Evolutionary conservation across 2,888 invertebrate species (phyloP).

Genomic region (Heliothis peltigera): DNA sequence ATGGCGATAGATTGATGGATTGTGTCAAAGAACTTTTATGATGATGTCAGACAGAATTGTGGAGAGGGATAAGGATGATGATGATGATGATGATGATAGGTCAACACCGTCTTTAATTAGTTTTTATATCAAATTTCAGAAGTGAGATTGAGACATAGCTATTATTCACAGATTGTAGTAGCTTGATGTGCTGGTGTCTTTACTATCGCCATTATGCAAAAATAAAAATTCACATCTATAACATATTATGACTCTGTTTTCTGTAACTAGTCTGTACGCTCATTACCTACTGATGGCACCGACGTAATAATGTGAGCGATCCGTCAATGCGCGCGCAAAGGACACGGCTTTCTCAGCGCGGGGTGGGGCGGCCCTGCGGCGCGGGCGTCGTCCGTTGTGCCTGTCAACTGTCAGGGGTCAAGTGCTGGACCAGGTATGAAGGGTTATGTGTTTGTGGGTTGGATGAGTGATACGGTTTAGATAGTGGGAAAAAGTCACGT

Average conservation of each 20-base stretch:
- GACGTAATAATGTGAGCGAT: slow-evolving; percentile 82
- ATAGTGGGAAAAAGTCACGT: neutral
- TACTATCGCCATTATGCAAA: too few species aligned
- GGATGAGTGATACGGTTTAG: slow-evolving; percentile 36
- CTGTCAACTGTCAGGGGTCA: slow-evolving; percentile 69
- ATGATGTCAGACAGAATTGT: too few species aligned
- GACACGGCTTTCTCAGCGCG: slow-evolving; percentile 84
- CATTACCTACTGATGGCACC: slow-evolving; percentile 79
- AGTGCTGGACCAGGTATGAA: slow-evolving; percentile 51
- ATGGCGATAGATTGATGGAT: too few species aligned
- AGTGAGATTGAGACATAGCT: too few species aligned
- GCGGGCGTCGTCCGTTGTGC: slow-evolving; percentile 70
- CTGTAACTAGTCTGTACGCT: slow-evolving; percentile 65
- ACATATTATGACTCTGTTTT: slow-evolving; percentile 22
- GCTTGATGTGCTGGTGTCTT: too few species aligned
- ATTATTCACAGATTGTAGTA: too few species aligned
- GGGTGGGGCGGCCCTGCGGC: slow-evolving; percentile 53
- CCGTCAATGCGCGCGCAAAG: slow-evolving; percentile 81
- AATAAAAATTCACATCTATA: slow-evolving; percentile 5
- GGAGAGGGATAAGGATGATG: too few species aligned
- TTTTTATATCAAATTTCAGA: too few species aligned
- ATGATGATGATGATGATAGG: too few species aligned
- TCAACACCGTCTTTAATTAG: too few species aligned
- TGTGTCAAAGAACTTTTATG: too few species aligned
- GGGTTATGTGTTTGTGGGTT: slow-evolving; percentile 30